Base-by-base conservation (phyloP, 2,888 invertebrate genomes). In the Leptothorax acervorum region DNA sequence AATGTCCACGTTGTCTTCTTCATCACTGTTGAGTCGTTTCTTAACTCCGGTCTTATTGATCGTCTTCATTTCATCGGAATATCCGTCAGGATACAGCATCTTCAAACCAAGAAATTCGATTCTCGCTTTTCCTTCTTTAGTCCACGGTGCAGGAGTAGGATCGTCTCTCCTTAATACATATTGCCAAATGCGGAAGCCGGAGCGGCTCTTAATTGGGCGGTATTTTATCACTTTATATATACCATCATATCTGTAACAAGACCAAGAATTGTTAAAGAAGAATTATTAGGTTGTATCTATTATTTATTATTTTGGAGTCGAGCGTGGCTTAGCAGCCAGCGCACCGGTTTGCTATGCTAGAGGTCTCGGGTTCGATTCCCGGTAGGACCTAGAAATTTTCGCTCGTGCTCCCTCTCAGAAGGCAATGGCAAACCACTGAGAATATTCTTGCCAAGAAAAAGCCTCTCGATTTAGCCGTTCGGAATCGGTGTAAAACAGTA, bases 151-250 rank as follows among this genome's bases (percentile, higher is more conserved):
- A 0, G 98, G 97, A 3, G 92, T 95, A 0, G 97, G 96, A 94
- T 98, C 98, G 93, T 98, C 98, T 75, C 98, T 95, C 65, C 97
- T 95, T 85, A 98, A 93, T 55, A 97, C 93, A 93, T 97, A 98
- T 84, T 97, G 96, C 98, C 98, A 98, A 45, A 98, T 97, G 11
- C 96, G 95, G 93, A 96, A 98, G 0, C 98, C 98, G 2, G 35
- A 35, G 23, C 97, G 96, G 0, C 98, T 98, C 83, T 96, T 96
- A 93, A 97, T 97, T 0, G 97, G 97, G 95, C 97, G 98, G 93
- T 98, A 98, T 91, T 97, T 97, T 0, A 97, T 97, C 0, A 98
- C 97, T 95, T 98, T 98, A 94, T 98, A 98, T 75, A 98, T 96
- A 0, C 98, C 98, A 92, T 98, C 98, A 93, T 98, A 98, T 87